These are phyloP conservation scores for Brachyptera risi DNA, from an alignment of 2,888 invertebrate species.

Conservation along the genomic window DNA sequence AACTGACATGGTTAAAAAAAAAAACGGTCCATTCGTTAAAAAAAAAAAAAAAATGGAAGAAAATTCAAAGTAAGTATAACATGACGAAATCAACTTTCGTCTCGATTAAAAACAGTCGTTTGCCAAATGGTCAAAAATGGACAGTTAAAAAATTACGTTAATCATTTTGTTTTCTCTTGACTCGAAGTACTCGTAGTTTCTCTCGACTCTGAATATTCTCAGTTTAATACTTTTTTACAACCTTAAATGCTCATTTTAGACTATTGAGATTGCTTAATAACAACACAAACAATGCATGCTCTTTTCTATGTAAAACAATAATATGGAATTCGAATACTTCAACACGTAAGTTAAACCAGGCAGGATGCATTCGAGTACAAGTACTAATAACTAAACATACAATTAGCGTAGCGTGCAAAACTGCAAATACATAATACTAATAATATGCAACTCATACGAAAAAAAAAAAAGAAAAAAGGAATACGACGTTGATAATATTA, in stretches of 20 bases:
- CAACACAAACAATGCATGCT: neutral
- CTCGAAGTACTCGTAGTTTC: conserved; percentile 34
- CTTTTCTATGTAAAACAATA: conserved; percentile 33
- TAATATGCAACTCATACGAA: too few species aligned
- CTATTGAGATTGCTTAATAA: conserved; percentile 11
- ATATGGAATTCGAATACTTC: conserved; percentile 35
- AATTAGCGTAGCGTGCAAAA: too few species aligned
- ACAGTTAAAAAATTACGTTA: conserved; percentile 51
- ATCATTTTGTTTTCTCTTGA: conserved; percentile 46
- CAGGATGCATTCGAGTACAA: neutral
- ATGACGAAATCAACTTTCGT: too few species aligned
- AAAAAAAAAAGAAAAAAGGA: too few species aligned
- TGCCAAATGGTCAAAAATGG: conserved; percentile 42
- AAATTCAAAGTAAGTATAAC: too few species aligned
- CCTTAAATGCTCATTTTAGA: conserved; percentile 40
- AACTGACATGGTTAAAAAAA: conserved; percentile 44
- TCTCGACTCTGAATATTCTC: too few species aligned
- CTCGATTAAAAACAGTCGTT: conserved; percentile 49
- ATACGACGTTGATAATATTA: neutral
- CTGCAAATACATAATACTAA: too few species aligned
- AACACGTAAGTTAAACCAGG: conserved; percentile 32
- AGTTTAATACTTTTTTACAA: too few species aligned
- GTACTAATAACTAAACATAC: conserved; percentile 25
- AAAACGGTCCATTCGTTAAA: conserved; percentile 48
- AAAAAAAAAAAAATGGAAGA: conserved; percentile 48